Percentiles rank a stretch among this genome's conserved stretches.
These are phyloP conservation scores for Enoplosus armatus DNA, from an alignment of 2,797 vertebrate species.

Conservation along the genomic window DNA sequence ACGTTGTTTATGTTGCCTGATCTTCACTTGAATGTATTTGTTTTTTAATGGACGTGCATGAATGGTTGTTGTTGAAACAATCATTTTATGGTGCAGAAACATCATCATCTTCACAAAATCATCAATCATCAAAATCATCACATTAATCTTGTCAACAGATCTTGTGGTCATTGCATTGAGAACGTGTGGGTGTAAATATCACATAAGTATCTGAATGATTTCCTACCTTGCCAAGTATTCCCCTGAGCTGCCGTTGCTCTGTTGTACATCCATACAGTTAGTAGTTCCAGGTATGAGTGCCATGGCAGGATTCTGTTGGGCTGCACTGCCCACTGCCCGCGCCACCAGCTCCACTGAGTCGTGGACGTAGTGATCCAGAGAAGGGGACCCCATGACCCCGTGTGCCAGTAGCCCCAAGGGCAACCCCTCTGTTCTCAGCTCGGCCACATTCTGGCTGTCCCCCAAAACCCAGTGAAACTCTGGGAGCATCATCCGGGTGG, in stretches of 20 bases:
- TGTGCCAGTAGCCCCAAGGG: slow-evolving; percentile 95
- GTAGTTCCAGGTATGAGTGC: slow-evolving; percentile 95
- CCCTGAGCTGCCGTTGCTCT: slow-evolving; percentile 91
- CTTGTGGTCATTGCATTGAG: neutral
- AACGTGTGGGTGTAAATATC: neutral
- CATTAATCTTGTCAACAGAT: neutral
- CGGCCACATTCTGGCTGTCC: slow-evolving; percentile 95
- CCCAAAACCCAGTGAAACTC: slow-evolving; percentile 96
- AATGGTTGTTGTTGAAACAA: neutral
- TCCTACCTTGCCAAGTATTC: slow-evolving; percentile 95
- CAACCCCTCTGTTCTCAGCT: slow-evolving; percentile 93
- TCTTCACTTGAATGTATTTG: neutral
- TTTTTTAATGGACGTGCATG: neutral
- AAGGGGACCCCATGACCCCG: slow-evolving; percentile 90
- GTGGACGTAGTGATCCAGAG: slow-evolving; percentile 94
- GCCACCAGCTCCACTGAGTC: slow-evolving; percentile 94
- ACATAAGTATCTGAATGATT: neutral
- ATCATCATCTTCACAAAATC: neutral
- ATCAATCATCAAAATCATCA: neutral
- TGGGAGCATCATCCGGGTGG: slow-evolving; percentile 85
- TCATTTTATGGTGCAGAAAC: neutral
- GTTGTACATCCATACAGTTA: slow-evolving; percentile 93
- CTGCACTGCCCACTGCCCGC: slow-evolving; percentile 92
- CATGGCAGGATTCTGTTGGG: slow-evolving; percentile 89
- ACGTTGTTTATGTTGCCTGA: neutral